These are phyloP conservation scores for Panthera tigris DNA, from an alignment of 2,113 vertebrate genomes.

Conservation along the genomic window DNA sequence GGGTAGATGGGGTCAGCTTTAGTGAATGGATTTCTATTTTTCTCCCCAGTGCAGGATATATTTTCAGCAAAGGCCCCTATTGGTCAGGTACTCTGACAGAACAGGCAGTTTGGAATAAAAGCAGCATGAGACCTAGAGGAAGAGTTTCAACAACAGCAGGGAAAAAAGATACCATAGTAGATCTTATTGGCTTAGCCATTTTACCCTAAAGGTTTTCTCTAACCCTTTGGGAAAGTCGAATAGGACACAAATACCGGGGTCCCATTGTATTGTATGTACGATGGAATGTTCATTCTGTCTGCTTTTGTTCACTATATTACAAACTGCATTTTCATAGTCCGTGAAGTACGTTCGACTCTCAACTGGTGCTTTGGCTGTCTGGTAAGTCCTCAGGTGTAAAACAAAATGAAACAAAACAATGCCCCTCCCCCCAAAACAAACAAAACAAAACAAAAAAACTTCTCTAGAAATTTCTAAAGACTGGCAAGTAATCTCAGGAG, in stretches of 20 bases:
- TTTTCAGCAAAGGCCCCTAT: not conserved
- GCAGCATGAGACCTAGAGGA: not conserved
- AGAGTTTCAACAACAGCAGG: not conserved
- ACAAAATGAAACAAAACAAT: not conserved
- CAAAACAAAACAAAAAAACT: not conserved
- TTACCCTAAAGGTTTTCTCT: not conserved
- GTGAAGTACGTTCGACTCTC: not conserved
- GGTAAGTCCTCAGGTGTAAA: not conserved
- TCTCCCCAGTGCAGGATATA: not conserved
- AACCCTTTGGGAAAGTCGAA: not conserved
- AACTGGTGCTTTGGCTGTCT: not conserved
- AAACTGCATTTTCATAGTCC: not conserved
- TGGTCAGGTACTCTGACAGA: not conserved
- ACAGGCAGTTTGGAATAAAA: not conserved
- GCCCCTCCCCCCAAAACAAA: not conserved
- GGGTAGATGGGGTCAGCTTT: not conserved
- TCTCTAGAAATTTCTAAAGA: not conserved
- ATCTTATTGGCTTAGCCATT: not conserved
- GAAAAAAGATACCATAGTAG: not conserved
- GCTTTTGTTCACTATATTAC: not conserved
- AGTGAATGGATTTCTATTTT: slow-evolving; percentile 11
- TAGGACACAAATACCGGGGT: not conserved
- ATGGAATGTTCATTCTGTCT: not conserved
- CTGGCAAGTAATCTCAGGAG: not conserved
- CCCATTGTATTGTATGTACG: not conserved